A percentile compares a stretch with the other conserved stretches of the same genome.
phyloP scores from a whole-genome alignment of 2,113 vertebrate species.

The Chaenogobius annularis region DNA sequence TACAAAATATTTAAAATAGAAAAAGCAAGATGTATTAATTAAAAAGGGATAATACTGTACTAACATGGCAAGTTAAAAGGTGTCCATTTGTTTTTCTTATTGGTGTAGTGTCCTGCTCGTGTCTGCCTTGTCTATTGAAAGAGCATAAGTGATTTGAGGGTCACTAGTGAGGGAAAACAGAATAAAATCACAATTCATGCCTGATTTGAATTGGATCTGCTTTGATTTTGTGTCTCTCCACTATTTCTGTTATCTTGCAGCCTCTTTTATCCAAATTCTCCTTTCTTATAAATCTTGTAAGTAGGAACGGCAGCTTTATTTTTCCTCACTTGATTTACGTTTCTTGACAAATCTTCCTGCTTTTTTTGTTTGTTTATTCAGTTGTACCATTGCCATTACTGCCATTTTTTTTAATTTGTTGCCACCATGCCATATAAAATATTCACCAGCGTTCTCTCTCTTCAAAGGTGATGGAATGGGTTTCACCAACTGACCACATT shows the following conservation, averaged over 20 bases:
- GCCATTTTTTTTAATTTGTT: conserved; percentile 57
- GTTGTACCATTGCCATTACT: conserved; percentile 80
- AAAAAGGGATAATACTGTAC: conserved; percentile 1
- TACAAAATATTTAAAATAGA: neutral
- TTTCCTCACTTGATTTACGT: conserved; percentile 86
- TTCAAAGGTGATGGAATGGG: conserved; percentile 87
- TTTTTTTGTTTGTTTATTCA: conserved; percentile 55
- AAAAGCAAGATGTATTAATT: conserved; percentile 5
- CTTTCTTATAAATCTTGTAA: conserved; percentile 99
- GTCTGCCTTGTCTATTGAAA: conserved; percentile 68
- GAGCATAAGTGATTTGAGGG: conserved; percentile 46
- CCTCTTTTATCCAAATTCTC: conserved; percentile 99
- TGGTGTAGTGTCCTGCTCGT: conserved; percentile 82
- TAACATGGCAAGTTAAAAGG: conserved; percentile 22
- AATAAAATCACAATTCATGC: conserved; percentile 56
- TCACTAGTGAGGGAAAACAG: conserved; percentile 60
- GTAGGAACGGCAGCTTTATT: conserved; percentile 93
- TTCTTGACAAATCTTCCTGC: conserved; percentile 80
- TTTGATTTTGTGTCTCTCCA: conserved; percentile 98
- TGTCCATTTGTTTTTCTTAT: conserved; percentile 57
- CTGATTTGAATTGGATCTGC: conserved; percentile 90
- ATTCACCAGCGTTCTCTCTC: conserved; percentile 68
- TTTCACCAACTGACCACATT: conserved; percentile 87
- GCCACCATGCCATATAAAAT: conserved; percentile 60
- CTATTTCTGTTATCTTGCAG: conserved; percentile 99